Base-by-base conservation (phyloP, 2,797 vertebrate species). In the Tragopan temminckii region DNA sequence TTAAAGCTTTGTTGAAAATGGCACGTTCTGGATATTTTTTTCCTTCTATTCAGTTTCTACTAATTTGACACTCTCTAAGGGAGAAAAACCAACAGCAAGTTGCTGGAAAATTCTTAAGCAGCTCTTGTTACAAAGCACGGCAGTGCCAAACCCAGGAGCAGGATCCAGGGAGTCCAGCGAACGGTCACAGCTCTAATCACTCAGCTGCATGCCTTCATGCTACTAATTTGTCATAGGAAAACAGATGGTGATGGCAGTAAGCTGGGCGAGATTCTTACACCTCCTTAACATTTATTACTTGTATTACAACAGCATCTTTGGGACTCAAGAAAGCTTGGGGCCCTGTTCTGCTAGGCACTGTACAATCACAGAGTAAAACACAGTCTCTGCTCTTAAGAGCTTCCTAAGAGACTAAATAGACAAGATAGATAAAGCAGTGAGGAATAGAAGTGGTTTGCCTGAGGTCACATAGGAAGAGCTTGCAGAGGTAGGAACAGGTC, bases 261-360 rank as follows among this genome's bases (percentile, higher is more conserved):
- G 76, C 0, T 5, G 80, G 87, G 87, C 80, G 90, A 93, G 82
- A 93, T 82, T 74, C 91, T 92, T 95, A 84, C 82, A 95, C 70
- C 74, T 94, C 93, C 88, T 95, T 74, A 96, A 80, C 74, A 86
- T 91, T 95, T 89, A 95, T 1, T 50, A 27, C 70, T 92, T 72
- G 46, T n/a, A 78, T 68, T 95, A 90, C 89, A 95, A 89, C 89
- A 95, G 94, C 93, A 96, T 93, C 92, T 91, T 93, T 70, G 85
- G 77, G 88, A 85, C 63, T 84, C 88, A 88, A 94, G 91, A 90
- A 95, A 96, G 92, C 74, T 43, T 76, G 87, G 87, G 85, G 70
- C 69, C 86, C 84, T 78, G 68, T 64, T 91, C 52, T 43, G 43
- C 58, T 71, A 91, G 93, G 68, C 52, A 53, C 75, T 91, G 82